Conservation (phyloP, 2,113 vertebrate species). For the Ovis canadensis region DNA sequence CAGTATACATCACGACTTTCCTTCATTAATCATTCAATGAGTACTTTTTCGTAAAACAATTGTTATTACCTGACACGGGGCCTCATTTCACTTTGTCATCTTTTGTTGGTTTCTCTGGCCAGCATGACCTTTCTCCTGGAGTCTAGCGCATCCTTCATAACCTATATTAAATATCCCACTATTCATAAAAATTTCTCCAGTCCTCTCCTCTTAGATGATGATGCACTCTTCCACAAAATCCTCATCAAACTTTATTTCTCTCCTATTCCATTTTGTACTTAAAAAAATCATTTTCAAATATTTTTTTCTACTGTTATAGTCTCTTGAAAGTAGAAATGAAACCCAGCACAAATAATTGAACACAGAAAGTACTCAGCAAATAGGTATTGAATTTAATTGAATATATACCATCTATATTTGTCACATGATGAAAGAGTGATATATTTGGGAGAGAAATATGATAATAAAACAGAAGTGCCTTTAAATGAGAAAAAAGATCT, state of each 20-base stretch:
- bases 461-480: not conserved
- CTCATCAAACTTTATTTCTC: not conserved
- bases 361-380: not conserved
- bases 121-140: not conserved
- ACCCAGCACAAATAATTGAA: not conserved
- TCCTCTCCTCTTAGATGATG: not conserved
- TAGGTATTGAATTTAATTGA: not conserved
- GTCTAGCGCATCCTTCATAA: not conserved
- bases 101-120: not conserved
- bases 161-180: not conserved
- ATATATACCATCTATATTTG: not conserved
- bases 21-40: not conserved
- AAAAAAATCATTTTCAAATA: not conserved
- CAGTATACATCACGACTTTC: not conserved
- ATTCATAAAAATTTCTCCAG: not conserved
- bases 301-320: not conserved
- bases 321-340: not conserved
- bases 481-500: not conserved
- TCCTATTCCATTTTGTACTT: not conserved
- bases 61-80: not conserved
- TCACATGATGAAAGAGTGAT: not conserved
- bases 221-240: not conserved
- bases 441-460: not conserved
- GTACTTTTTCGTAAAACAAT: not conserved
- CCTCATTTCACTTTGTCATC: not conserved